phyloP scores from a whole-genome alignment of 2,113 vertebrate genomes.

The Sapajus apella region DNA sequence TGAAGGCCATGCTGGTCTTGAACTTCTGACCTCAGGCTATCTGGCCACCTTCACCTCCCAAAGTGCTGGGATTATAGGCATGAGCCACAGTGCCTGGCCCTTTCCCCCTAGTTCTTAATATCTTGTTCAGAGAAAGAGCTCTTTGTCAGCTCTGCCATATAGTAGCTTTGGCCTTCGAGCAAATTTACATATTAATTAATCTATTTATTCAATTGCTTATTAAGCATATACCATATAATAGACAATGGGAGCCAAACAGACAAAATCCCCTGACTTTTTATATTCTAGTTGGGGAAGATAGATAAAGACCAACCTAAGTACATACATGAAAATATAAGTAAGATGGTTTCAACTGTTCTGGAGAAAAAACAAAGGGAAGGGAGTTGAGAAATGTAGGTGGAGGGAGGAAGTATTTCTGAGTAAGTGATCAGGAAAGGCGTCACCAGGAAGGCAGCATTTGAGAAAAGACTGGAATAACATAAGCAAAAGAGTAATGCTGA shows the following conservation, averaged over 20 bases:
- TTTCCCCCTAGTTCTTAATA: background rate
- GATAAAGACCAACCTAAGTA: background rate
- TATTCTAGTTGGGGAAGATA: background rate
- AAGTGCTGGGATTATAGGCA: no score
- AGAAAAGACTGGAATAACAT: background rate
- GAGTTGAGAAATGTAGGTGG: background rate
- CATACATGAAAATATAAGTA: background rate
- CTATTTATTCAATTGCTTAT: background rate
- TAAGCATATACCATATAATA: background rate
- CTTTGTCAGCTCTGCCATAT: background rate
- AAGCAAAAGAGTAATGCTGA: background rate
- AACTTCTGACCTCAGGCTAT: no score
- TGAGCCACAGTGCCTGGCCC: no score
- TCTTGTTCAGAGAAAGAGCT: background rate
- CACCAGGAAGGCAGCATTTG: background rate
- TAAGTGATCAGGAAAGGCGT: background rate
- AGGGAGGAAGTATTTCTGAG: background rate
- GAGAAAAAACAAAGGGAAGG: background rate
- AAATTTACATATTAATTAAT: background rate
- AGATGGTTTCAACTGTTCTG: background rate
- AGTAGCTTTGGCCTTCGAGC: background rate
- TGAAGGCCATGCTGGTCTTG: no score
- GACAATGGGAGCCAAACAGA: background rate
- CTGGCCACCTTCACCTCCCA: no score
- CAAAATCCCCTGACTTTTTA: background rate